phyloP scores from a whole-genome alignment of 1,140 invertebrate species.

The Cherax destructor region DNA sequence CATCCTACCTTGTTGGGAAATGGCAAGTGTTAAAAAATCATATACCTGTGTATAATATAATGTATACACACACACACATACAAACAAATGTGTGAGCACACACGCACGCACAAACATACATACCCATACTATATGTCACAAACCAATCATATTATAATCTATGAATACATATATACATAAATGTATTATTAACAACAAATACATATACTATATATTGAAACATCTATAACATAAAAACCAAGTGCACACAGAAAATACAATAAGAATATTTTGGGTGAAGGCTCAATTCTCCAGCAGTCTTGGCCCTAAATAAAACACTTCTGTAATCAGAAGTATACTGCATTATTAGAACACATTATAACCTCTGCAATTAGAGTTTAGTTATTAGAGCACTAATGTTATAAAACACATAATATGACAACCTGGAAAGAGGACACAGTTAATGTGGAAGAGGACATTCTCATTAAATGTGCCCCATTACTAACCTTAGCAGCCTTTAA shows the following conservation, averaged over 20 bases:
- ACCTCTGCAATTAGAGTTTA: conserved; percentile 32
- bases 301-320: conserved; percentile 36
- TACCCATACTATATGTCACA: too few species aligned
- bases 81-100: too few species aligned
- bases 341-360: conserved; percentile 34
- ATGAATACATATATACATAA: background rate
- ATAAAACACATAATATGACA: background rate
- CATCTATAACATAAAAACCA: too few species aligned
- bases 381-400: conserved; percentile 21
- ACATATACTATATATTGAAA: too few species aligned
- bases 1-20: too few species aligned
- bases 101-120: too few species aligned
- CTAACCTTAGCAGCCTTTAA: conserved; percentile 79
- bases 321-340: conserved; percentile 48
- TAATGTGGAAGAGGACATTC: background rate
- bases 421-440: conserved; percentile 26
- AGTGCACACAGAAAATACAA: conserved; percentile 3
- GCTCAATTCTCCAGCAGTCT: conserved; percentile 31
- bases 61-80: too few species aligned
- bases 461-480: conserved; percentile 43
- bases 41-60: too few species aligned
- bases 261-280: background rate
- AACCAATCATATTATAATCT: too few species aligned
- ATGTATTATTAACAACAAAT: too few species aligned
- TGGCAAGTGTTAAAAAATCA: background rate